Conservation (phyloP, 92 coral and sea anemone species). For the Palythoa grandis region DNA sequence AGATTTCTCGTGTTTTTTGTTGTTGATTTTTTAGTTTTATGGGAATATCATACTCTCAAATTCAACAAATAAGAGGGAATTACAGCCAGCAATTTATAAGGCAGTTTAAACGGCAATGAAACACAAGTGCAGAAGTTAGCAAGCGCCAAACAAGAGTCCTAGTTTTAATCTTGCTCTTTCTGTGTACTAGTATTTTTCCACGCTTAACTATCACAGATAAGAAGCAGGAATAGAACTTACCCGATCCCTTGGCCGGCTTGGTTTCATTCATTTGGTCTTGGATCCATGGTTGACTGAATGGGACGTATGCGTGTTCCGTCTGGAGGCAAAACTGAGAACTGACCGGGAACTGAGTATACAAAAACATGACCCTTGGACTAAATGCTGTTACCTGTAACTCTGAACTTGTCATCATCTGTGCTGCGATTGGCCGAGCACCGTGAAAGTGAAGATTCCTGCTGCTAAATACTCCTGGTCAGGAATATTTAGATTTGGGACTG, state of each 20-base stretch:
- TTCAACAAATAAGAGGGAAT: constrained; percentile 9
- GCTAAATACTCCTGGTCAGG: not conserved
- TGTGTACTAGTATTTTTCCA: too few relatives aligned
- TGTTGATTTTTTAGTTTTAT: constrained; percentile 6
- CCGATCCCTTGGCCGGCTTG: not conserved
- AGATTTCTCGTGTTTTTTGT: constrained; percentile 14
- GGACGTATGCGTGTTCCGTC: too few relatives aligned
- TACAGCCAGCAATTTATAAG: not conserved
- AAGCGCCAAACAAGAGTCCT: constrained; percentile 12
- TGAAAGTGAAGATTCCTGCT: not conserved
- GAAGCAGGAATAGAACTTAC: too few relatives aligned
- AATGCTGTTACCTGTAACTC: not conserved
- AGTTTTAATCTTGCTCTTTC: not conserved
- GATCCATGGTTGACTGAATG: too few relatives aligned
- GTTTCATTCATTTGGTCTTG: too few relatives aligned
- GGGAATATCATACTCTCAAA: constrained; percentile 14
- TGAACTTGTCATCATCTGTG: not conserved
- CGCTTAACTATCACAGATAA: too few relatives aligned
- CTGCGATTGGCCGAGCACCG: not conserved
- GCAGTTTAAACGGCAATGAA: not conserved
- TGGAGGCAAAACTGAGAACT: too few relatives aligned
- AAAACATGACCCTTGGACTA: not conserved
- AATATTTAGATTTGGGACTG: not conserved
- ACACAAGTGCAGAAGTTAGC: constrained; percentile 18
- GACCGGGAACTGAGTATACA: not conserved